Percentiles rank a stretch among this genome's conserved stretches.
phyloP scores from a whole-genome alignment of 2,888 invertebrate species.

The Coremacera marginata region DNA sequence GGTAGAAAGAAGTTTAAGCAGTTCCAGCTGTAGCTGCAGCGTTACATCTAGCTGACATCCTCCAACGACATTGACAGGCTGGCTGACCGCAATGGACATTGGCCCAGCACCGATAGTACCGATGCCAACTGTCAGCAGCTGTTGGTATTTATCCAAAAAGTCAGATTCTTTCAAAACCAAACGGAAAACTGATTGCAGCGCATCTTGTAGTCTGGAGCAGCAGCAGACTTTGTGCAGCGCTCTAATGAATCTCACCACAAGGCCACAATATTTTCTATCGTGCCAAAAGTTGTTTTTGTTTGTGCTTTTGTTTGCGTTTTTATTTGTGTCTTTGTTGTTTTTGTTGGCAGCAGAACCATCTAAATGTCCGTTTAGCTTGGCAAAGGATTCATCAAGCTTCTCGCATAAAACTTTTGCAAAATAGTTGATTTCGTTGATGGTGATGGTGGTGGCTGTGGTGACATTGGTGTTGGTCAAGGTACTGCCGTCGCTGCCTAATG shows the following conservation, averaged over 20 bases:
- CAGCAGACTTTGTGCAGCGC: conserved; percentile 63
- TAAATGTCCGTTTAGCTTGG: conserved; percentile 52
- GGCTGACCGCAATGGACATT: conserved; percentile 11
- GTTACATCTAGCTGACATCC: conserved; percentile 38
- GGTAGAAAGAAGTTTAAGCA: conserved; percentile 62
- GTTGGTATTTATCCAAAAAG: conserved; percentile 65
- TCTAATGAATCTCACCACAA: conserved; percentile 64
- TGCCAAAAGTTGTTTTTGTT: conserved; percentile 13
- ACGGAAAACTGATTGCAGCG: conserved; percentile 63
- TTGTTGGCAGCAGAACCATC: conserved; percentile 40
- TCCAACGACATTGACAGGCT: not conserved
- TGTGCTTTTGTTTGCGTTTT: conserved; percentile 38
- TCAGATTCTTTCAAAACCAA: conserved; percentile 63
- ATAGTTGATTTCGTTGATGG: conserved; percentile 65
- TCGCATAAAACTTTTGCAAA: conserved; percentile 67
- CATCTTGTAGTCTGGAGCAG: conserved; percentile 61
- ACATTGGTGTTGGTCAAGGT: conserved; percentile 41
- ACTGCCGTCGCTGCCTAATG: conserved; percentile 9
- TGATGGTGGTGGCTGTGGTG: conserved; percentile 39
- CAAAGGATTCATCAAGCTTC: conserved; percentile 64
- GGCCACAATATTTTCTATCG: conserved; percentile 58
- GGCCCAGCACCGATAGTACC: conserved; percentile 7
- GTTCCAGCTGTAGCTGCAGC: conserved; percentile 58
- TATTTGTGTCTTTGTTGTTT: too few species aligned
- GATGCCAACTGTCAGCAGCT: conserved; percentile 45